Evolutionary conservation across 2,888 invertebrate genomes (phyloP), one percentile per base, ranked within the genome.

Genomic region (Andricus curvator): DNA sequence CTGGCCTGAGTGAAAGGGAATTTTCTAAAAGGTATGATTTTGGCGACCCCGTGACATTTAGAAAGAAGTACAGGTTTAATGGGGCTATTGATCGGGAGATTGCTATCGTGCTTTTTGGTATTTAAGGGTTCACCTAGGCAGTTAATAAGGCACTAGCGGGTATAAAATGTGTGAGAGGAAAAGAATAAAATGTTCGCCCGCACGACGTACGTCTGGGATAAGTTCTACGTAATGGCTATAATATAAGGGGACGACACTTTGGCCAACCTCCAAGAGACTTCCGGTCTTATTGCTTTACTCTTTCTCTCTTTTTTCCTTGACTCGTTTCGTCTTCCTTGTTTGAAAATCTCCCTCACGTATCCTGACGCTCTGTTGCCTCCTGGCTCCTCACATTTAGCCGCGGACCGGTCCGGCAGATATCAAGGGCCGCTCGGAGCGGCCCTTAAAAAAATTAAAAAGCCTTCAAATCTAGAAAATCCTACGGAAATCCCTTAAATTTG

Each of bases 161-260:
- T 56, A 56, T 56, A n/a, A 56, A 56, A 56, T 56, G 56, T 56
- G 56, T 56, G 80, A 78, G 80, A 82, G 76, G 74, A 80, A 74
- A 81, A 84, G 82, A 90, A 88, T 88, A 86, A 90, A 91, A 86
- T 86, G 85, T 86, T 88, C 81, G 82, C 85, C 86, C 84, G 78
- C 81, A 83, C 83, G 83, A 85, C 84, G 87, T 87, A 84, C 85
- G 84, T 87, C 83, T 84, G 80, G 85, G 85, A 89, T 89, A 85
- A 89, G 87, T 88, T 89, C 85, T 83, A 85, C 85, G 87, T 89
- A 90, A 90, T 89, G 88, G 88, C 86, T 86, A 88, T 89, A 87
- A 90, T 88, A 89, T 87, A 88, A 87, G 84, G 85, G 77, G 84
- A 86, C 88, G 87, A 88, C 87, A 87, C 84, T 86, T 90, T 91